Conservation (phyloP, 2,113 vertebrate species). For the Steatornis caripensis region DNA sequence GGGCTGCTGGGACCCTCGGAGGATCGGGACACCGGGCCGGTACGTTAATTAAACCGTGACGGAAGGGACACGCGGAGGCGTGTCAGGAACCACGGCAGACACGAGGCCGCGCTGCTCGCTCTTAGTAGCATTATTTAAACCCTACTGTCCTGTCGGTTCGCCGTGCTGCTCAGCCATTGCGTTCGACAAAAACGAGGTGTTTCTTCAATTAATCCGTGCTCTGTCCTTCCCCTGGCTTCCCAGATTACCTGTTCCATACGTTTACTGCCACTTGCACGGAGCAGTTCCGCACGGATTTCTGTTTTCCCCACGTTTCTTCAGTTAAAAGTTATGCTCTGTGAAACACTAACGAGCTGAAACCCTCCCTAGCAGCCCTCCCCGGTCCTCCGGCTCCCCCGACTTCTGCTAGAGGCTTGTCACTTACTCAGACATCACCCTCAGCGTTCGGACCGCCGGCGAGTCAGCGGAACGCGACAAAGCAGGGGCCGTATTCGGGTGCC, state of each 20-base stretch:
- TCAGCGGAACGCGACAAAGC: rapidly evolving
- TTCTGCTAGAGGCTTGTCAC: not conserved
- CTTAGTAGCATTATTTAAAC: not conserved
- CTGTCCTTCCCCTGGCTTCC: not conserved
- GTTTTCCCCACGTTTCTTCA: not conserved
- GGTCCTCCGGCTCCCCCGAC: not conserved
- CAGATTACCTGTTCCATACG: not conserved
- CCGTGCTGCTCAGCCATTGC: not conserved
- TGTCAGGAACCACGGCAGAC: not conserved
- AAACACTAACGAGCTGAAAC: not conserved
- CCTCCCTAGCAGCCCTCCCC: not conserved
- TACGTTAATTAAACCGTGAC: not conserved
- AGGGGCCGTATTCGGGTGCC: not conserved
- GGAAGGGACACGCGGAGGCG: not conserved
- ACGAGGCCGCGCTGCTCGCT: not conserved
- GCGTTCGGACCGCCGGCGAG: not conserved
- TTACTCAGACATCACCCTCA: not conserved
- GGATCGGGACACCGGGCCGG: not conserved
- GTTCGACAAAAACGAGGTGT: not conserved
- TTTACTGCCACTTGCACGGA: not conserved
- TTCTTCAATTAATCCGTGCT: not conserved
- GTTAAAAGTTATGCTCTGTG: not conserved
- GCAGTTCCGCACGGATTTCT: not conserved
- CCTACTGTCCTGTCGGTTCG: not conserved
- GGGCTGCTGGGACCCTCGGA: not conserved